Base-by-base conservation (phyloP, 2,888 invertebrate species). In the Ypsolopha sequella region DNA sequence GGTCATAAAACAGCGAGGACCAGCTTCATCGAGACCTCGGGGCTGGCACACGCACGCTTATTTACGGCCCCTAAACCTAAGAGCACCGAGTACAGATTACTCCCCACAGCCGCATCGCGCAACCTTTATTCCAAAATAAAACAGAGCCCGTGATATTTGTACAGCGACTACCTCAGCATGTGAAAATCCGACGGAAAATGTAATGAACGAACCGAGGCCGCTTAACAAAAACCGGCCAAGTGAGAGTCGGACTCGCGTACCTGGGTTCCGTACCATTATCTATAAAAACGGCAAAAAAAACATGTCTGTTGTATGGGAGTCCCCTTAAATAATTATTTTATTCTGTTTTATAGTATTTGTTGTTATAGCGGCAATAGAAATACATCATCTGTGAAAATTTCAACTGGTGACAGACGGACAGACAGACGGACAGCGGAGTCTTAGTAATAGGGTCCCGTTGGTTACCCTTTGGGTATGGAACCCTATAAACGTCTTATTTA, bases 41-140 rank as follows among this genome's bases (percentile, higher is more conserved):
- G 33, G 9, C 41, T 24, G 34, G 38, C 45, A 51, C 57, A 53
- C 54, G 58, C 61, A 60, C 58, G 54, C 56, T 66, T 70, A 66
- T 72, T 76, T 75, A 73, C 70, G 70, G 67, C 62, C 65, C 60
- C 63, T 62, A 65, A 65, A 64, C 62, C 63, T 46, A 39, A 62
- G 64, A 62, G 57, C 62, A 59, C 58, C 59, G 62, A 3, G 10
- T 64, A 61, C 64, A 61, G 63, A 67, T 64, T 65, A 49, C 49
- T 41, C 41, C 43, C 48, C 44, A 48, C 44, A 44, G 49, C 49
- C 60, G 41, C 56, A 59, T 59, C 58, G 50, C 55, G 58, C 59
- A 58, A 59, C 59, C 56, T 58, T 58, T 57, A 55, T 57, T 57
- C 56, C 53, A 53, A 51, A 33, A 49, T 41, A 49, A 49, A 41